phyloP scores from a whole-genome alignment of 1,140 invertebrate species.

The Campodea augens region DNA sequence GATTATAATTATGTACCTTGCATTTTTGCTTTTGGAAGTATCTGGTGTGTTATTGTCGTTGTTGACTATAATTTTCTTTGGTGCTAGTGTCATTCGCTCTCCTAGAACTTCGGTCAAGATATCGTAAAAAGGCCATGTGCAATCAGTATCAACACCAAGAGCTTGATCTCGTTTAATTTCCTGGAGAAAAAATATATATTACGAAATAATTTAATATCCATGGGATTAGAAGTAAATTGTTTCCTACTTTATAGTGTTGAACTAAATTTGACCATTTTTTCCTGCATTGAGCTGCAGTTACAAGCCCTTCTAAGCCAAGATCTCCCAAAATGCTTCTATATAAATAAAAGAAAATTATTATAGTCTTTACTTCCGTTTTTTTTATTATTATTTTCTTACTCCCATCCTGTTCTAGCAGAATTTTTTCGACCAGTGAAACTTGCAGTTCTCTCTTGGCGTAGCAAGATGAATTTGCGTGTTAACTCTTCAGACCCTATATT shows the following conservation, averaged over 20 bases:
- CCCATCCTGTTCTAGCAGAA: background rate
- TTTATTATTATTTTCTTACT: background rate
- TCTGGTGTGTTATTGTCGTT: no score
- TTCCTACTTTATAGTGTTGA: background rate
- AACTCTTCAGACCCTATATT: background rate
- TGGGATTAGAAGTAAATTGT: no score
- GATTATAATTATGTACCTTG: no score
- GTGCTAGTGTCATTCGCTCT: no score
- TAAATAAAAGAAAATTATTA: background rate
- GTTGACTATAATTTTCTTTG: no score
- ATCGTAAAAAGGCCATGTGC: no score
- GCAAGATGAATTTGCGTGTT: background rate
- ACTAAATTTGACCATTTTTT: background rate
- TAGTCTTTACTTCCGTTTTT: background rate
- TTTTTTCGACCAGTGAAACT: background rate
- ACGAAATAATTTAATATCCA: no score
- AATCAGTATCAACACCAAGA: no score
- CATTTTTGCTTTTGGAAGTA: no score
- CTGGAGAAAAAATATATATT: no score
- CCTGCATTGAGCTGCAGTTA: background rate
- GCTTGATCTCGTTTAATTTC: no score
- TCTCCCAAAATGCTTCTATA: background rate
- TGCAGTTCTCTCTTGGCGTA: background rate
- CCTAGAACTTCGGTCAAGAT: no score
- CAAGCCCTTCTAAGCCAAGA: background rate